A percentile compares a stretch with the other conserved stretches of the same genome.
Conservation (phyloP, 1,140 invertebrate species). For the Drusus annulatus region DNA sequence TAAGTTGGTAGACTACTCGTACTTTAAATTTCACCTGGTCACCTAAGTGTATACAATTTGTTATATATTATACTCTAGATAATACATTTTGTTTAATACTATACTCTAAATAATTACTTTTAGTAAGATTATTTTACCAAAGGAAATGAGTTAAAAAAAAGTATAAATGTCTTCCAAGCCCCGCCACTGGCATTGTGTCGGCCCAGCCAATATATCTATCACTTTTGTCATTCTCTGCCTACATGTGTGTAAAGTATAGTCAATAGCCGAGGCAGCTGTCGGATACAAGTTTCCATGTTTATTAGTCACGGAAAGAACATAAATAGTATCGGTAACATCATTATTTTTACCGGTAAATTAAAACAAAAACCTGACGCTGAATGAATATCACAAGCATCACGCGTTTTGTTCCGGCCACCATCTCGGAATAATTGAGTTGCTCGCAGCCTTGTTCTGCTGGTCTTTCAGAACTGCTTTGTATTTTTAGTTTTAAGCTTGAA, state of each 20-base stretch:
- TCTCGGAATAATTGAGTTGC: conserved; percentile 41
- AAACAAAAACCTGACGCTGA: conserved; percentile 34
- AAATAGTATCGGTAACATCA: conserved; percentile 56
- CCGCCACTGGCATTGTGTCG: conserved; percentile 4
- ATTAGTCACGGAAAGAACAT: conserved; percentile 55
- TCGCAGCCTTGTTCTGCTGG: conserved; percentile 14
- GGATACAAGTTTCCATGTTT: conserved; percentile 57
- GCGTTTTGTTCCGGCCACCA: background rate
- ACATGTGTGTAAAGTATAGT: conserved; percentile 50
- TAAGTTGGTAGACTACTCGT: too few relatives aligned
- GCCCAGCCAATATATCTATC: conserved; percentile 54
- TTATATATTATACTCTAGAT: too few relatives aligned
- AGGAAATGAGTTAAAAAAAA: too few relatives aligned
- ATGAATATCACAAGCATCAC: conserved; percentile 3
- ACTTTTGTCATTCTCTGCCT: conserved; percentile 57
- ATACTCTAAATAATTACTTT: too few relatives aligned
- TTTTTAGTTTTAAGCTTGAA: too few relatives aligned
- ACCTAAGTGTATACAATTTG: too few relatives aligned
- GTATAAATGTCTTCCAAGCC: conserved; percentile 23
- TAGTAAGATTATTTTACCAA: too few relatives aligned
- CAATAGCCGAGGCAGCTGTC: conserved; percentile 54
- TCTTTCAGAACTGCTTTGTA: background rate
- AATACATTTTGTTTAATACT: too few relatives aligned
- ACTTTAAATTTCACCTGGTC: too few relatives aligned
- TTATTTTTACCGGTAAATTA: conserved; percentile 52